These are phyloP conservation scores for Orchesella flavescens DNA, from an alignment of 2,888 invertebrate species.

Conservation along the genomic window DNA sequence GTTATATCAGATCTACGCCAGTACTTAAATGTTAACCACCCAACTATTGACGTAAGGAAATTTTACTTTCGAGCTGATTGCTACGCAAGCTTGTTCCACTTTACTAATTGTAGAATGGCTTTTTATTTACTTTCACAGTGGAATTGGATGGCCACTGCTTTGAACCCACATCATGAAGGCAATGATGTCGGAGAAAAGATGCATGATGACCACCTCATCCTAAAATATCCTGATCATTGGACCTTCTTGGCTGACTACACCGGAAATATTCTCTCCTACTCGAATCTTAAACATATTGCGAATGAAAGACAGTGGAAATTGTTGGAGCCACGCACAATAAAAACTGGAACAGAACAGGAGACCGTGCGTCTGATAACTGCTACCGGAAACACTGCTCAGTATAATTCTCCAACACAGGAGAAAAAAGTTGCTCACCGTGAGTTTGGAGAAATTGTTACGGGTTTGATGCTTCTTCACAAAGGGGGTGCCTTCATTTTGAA, in stretches of 20 bases:
- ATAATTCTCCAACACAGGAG: slow-evolving; percentile 90
- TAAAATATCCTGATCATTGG: slow-evolving; percentile 86
- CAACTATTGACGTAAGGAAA: slow-evolving; percentile 49
- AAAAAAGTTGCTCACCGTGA: slow-evolving; percentile 84
- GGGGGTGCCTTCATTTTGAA: slow-evolving; percentile 89
- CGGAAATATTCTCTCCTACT: slow-evolving; percentile 85
- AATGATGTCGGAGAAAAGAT: slow-evolving; percentile 84
- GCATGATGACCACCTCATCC: slow-evolving; percentile 88
- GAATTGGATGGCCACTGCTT: slow-evolving; percentile 89
- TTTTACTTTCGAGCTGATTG: slow-evolving; percentile 50
- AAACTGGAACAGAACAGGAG: background rate
- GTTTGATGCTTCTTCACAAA: slow-evolving; percentile 81
- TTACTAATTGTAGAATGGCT: too few relatives aligned
- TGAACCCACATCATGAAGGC: slow-evolving; percentile 94
- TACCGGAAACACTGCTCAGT: slow-evolving; percentile 91
- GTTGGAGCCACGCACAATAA: background rate
- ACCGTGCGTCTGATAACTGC: slow-evolving; percentile 82
- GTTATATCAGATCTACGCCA: slow-evolving; percentile 94
- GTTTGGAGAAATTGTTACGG: slow-evolving; percentile 87
- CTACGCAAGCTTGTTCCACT: too few relatives aligned
- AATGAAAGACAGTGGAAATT: slow-evolving; percentile 74
- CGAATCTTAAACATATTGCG: slow-evolving; percentile 81
- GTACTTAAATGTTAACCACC: slow-evolving; percentile 78
- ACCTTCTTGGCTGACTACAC: slow-evolving; percentile 88
- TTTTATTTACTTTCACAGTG: too few relatives aligned